phyloP scores from a whole-genome alignment of 2,113 vertebrate species.

The Todiramphus chloris region DNA sequence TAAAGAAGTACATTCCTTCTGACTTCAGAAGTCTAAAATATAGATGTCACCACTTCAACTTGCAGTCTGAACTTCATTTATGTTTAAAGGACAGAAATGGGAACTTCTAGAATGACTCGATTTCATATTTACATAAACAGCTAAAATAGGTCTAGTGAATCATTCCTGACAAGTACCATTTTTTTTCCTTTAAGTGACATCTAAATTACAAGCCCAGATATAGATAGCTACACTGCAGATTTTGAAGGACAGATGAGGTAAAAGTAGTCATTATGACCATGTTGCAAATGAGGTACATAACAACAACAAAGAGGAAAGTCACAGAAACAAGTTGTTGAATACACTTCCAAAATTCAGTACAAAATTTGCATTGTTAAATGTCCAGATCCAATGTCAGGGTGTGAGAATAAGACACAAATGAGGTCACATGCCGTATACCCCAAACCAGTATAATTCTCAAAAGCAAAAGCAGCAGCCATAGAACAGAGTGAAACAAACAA shows the following conservation, averaged over 20 bases:
- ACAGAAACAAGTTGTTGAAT: background rate
- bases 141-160: constrained; percentile 39
- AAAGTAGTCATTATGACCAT: background rate
- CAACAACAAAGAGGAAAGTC: background rate
- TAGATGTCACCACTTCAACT: background rate
- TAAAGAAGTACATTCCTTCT: background rate
- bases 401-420: too few relatives aligned
- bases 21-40: background rate
- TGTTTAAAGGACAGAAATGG: background rate
- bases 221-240: background rate
- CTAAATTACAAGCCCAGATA: background rate
- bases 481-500: too few relatives aligned
- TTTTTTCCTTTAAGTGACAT: background rate
- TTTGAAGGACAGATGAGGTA: background rate
- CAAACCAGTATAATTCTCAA: too few relatives aligned
- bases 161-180: background rate
- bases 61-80: background rate
- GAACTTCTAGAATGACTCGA: background rate
- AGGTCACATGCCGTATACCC: too few relatives aligned
- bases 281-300: background rate
- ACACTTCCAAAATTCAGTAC: background rate
- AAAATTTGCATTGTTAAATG: background rate
- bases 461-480: too few relatives aligned
- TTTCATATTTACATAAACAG: constrained; percentile 27
- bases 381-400: too few relatives aligned